A percentile compares a stretch with the other conserved stretches of the same genome.
These are phyloP conservation scores for Perca schrenkii DNA, from an alignment of 2,113 vertebrate species.

Conservation along the genomic window DNA sequence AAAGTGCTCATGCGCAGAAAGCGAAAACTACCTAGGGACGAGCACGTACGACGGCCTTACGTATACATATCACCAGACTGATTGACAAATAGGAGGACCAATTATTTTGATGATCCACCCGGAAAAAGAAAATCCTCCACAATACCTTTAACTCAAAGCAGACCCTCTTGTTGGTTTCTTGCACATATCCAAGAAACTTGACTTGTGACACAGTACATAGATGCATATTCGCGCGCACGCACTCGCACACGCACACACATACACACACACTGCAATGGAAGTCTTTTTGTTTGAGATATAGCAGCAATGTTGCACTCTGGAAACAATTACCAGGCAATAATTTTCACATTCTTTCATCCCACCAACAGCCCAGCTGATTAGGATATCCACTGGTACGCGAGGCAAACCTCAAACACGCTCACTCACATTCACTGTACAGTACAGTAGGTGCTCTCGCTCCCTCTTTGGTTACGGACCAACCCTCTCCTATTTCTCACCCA, in stretches of 20 bases:
- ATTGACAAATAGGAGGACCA: no score
- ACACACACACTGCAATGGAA: slow-evolving; percentile 5
- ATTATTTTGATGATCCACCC: no score
- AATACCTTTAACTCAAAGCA: slow-evolving; percentile 11
- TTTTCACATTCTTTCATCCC: slow-evolving; percentile 80
- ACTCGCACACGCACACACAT: neutral
- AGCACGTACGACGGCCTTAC: no score
- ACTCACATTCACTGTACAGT: slow-evolving; percentile 42
- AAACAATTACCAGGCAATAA: slow-evolving; percentile 80
- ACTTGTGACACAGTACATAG: neutral
- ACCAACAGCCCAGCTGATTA: slow-evolving; percentile 80
- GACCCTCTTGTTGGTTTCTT: slow-evolving; percentile 2
- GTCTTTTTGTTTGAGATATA: slow-evolving; percentile 53
- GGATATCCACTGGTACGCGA: slow-evolving; percentile 70
- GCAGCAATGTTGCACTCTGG: slow-evolving; percentile 69
- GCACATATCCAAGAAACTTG: slow-evolving; percentile 30
- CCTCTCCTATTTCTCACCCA: slow-evolving; percentile 27
- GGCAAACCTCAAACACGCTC: slow-evolving; percentile 62
- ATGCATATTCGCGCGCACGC: neutral
- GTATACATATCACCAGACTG: no score
- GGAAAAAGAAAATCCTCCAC: no score
- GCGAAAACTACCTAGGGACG: no score
- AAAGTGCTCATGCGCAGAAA: no score
- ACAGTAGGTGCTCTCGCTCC: slow-evolving; percentile 38
- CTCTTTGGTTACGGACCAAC: slow-evolving; percentile 27